phyloP scores from a whole-genome alignment of 2,888 invertebrate species.

The Onthophagus sagittarius region DNA sequence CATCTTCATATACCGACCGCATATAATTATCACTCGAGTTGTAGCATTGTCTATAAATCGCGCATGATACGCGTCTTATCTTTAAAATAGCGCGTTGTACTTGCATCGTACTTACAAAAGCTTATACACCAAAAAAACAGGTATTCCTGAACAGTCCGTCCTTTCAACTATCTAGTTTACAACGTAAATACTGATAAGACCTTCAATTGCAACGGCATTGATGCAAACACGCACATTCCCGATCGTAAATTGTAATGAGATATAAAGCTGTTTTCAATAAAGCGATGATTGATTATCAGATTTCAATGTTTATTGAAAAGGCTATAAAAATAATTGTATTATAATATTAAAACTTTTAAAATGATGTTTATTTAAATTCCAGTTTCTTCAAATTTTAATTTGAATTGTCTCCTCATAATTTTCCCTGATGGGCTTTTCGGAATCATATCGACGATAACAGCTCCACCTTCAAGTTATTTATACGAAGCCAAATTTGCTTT shows the following conservation, averaged over 20 bases:
- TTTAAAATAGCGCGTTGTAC: background rate
- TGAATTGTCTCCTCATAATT: slow-evolving; percentile 62
- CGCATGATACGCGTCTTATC: background rate
- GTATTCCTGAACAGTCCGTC: background rate
- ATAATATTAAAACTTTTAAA: background rate
- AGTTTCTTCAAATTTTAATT: slow-evolving; percentile 5
- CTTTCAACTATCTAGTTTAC: background rate
- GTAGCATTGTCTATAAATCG: no score
- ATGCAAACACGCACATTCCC: background rate
- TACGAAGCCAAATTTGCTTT: slow-evolving; percentile 66
- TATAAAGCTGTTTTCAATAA: no score
- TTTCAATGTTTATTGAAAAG: background rate
- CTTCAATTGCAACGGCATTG: background rate
- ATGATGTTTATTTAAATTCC: background rate
- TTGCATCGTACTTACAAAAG: background rate
- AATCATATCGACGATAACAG: slow-evolving; percentile 62
- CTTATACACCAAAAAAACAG: background rate
- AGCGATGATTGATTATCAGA: background rate
- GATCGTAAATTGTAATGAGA: no score
- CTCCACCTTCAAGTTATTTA: slow-evolving; percentile 65
- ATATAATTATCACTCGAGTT: slow-evolving; percentile 29
- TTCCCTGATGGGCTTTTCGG: slow-evolving; percentile 78
- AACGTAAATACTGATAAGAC: background rate
- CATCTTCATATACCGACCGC: slow-evolving; percentile 51
- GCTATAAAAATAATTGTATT: slow-evolving; percentile 1